Percentiles rank a stretch among this genome's conserved stretches.
Conservation (phyloP, 2,797 vertebrate genomes). For the Malacoraja senta region DNA sequence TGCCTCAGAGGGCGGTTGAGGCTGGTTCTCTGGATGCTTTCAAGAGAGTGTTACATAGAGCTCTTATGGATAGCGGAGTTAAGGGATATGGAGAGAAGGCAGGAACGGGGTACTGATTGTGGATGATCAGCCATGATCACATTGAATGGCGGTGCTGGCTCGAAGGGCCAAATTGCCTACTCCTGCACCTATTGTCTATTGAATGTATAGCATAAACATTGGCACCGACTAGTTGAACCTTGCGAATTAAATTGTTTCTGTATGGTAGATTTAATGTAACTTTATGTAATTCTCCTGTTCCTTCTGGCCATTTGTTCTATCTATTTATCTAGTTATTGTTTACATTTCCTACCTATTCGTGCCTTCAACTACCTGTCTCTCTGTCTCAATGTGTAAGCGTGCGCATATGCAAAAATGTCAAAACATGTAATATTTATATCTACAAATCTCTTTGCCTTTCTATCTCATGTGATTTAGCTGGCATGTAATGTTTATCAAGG, state of each 20-base stretch:
- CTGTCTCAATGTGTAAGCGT: not conserved
- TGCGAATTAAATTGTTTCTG: not conserved
- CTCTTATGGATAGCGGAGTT: too few species aligned
- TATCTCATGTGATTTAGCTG: not conserved
- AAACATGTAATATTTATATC: too few species aligned
- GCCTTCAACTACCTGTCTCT: not conserved
- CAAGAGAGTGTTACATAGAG: too few species aligned
- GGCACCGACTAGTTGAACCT: not conserved
- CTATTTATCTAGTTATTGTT: not conserved
- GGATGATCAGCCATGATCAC: too few species aligned
- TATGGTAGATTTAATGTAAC: not conserved
- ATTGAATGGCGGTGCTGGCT: too few species aligned
- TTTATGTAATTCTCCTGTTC: not conserved
- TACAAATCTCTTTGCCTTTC: not conserved
- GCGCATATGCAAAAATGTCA: too few species aligned
- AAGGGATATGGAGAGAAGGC: too few species aligned
- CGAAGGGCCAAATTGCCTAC: too few species aligned
- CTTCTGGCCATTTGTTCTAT: not conserved
- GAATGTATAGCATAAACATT: not conserved
- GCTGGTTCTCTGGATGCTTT: too few species aligned
- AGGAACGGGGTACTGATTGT: too few species aligned
- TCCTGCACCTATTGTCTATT: too few species aligned
- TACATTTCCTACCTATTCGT: not conserved
- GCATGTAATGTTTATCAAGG: not conserved
- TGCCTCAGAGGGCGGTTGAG: too few species aligned